Percentiles rank a stretch among this genome's conserved stretches.
Evolutionary conservation across 92 coral and sea anemone species (phyloP).

Genomic region (Parazoanthus swiftii): DNA sequence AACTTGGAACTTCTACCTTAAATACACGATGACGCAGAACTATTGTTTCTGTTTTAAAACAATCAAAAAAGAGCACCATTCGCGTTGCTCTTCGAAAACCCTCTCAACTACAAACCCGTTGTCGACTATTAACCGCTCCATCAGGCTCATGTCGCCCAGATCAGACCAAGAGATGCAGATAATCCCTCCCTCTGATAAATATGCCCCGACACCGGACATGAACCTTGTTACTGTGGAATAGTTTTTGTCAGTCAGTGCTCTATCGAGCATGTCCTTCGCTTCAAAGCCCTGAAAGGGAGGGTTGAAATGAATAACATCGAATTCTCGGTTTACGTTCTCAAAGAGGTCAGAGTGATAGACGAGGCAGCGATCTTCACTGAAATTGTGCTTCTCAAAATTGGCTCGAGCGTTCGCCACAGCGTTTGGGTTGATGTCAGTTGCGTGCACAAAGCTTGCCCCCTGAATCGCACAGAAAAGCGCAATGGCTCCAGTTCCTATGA

Average conservation of each 20-base stretch:
- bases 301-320: conserved; percentile 15
- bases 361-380: conserved; percentile 1
- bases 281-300: conserved; percentile 7
- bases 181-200: conserved; percentile 7
- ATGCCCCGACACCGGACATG: neutral
- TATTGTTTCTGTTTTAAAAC: conserved; percentile 15
- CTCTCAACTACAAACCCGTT: conserved; percentile 9
- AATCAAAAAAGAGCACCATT: neutral
- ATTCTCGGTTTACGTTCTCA: neutral
- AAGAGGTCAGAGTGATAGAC: conserved; percentile 16
- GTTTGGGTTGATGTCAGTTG: neutral
- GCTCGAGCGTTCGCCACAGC: neutral
- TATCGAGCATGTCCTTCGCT: conserved; percentile 1
- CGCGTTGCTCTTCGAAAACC: neutral
- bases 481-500: neutral
- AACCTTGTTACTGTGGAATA: neutral
- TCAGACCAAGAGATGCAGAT: conserved; percentile 15
- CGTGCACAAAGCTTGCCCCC: neutral
- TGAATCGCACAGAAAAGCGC: conserved; percentile 8
- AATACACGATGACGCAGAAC: too few relatives aligned
- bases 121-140: neutral
- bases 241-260: neutral
- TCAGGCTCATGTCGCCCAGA: neutral
- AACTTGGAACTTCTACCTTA: too few relatives aligned
- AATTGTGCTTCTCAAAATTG: neutral